Percentiles rank a stretch among this genome's conserved stretches.
phyloP scores from a whole-genome alignment of 1,140 invertebrate species.

The Semibalanus balanoides region DNA sequence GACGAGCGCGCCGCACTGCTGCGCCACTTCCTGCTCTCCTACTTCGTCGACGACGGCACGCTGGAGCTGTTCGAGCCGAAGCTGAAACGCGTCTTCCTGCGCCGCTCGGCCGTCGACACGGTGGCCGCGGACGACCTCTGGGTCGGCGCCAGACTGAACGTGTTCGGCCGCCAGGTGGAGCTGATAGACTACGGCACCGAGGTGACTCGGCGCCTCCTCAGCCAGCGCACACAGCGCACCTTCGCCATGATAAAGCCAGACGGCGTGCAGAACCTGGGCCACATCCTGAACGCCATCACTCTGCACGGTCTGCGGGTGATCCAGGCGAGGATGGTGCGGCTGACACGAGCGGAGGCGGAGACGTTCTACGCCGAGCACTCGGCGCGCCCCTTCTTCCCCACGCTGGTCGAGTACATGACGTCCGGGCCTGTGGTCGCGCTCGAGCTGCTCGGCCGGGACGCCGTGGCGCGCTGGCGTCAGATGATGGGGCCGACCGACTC shows the following conservation, averaged over 20 bases:
- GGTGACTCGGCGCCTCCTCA: slow-evolving; percentile 14
- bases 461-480: slow-evolving; percentile 42
- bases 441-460: slow-evolving; percentile 58
- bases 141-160: slow-evolving; percentile 55
- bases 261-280: slow-evolving; percentile 49
- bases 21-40: slow-evolving; percentile 56
- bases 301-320: slow-evolving; percentile 51
- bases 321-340: slow-evolving; percentile 51
- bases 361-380: slow-evolving; percentile 43
- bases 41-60: slow-evolving; percentile 53
- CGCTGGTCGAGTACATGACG: slow-evolving; percentile 46
- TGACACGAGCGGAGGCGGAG: slow-evolving; percentile 44
- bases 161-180: slow-evolving; percentile 60
- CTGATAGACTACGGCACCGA: slow-evolving; percentile 61
- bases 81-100: slow-evolving; percentile 55
- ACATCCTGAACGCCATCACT: slow-evolving; percentile 49
- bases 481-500: slow-evolving; percentile 52
- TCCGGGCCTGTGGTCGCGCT: slow-evolving; percentile 53
- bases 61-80: slow-evolving; percentile 68
- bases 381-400: slow-evolving; percentile 44
- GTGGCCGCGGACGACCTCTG: slow-evolving; percentile 53
- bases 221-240: slow-evolving; percentile 34
- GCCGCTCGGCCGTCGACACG: slow-evolving; percentile 50
- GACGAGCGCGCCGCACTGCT: slow-evolving; percentile 52
- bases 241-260: slow-evolving; percentile 59